These are phyloP conservation scores for Manis crassicaudata DNA, from an alignment of 2,797 vertebrate genomes.

Conservation along the genomic window DNA sequence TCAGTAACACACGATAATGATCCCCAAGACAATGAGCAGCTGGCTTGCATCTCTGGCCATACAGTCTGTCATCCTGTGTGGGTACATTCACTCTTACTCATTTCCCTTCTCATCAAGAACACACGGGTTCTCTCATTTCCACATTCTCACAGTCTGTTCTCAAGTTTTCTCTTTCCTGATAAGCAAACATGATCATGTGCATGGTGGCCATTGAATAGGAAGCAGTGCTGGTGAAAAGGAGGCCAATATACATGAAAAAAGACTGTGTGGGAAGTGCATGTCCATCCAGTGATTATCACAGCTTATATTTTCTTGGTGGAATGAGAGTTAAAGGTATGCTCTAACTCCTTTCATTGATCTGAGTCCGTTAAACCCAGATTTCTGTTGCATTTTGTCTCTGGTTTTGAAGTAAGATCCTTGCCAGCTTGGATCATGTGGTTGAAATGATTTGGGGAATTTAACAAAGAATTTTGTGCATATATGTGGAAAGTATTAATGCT, in stretches of 20 bases:
- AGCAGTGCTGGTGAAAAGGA: fast-evolving
- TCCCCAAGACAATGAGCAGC: too few relatives aligned
- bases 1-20: neutral
- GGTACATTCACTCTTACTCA: fast-evolving
- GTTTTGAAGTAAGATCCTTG: neutral
- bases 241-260: fast-evolving
- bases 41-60: too few relatives aligned
- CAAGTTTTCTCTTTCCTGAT: neutral
- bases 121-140: neutral
- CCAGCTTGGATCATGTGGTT: neutral
- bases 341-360: neutral
- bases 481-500: neutral
- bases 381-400: neutral
- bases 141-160: neutral
- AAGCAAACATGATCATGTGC: fast-evolving
- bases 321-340: neutral
- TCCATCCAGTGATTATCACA: neutral
- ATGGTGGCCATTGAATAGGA: neutral
- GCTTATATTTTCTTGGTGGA: neutral
- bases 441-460: neutral
- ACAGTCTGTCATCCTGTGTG: neutral
- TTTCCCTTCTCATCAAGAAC: neutral
- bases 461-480: neutral
- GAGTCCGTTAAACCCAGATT: neutral
- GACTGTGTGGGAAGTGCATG: fast-evolving